A percentile compares a stretch with the other conserved stretches of the same genome.
These are phyloP conservation scores for Halocaridina rubra DNA, from an alignment of 2,888 invertebrate genomes.

Conservation along the genomic window DNA sequence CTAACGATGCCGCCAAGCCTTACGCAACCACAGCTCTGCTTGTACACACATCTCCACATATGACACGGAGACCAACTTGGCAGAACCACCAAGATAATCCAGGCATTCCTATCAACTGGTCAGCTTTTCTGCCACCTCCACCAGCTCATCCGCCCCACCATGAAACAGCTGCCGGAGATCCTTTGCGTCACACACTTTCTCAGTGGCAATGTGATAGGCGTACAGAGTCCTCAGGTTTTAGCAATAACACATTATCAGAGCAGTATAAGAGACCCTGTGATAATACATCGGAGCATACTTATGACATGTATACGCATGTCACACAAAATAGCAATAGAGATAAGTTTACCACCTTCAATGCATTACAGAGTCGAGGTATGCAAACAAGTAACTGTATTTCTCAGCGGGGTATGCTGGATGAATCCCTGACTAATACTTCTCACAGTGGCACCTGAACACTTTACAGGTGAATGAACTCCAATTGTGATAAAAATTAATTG, in stretches of 20 bases:
- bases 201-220: not conserved
- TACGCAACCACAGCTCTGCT: constrained; percentile 23
- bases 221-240: constrained; percentile 20
- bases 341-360: constrained; percentile 53
- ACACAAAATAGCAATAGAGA: constrained; percentile 9
- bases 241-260: constrained; percentile 25
- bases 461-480: not conserved
- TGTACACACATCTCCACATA: not conserved
- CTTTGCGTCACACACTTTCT: not conserved
- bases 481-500: too few relatives aligned
- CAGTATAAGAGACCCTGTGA: constrained; percentile 54
- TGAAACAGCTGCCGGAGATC: constrained; percentile 24
- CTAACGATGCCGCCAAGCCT: constrained; percentile 1
- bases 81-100: constrained; percentile 1
- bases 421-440: not conserved
- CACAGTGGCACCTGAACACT: not conserved
- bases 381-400: not conserved
- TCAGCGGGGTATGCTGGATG: not conserved
- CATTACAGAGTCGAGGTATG: constrained; percentile 36
- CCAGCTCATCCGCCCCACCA: constrained; percentile 27
- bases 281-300: constrained; percentile 51
- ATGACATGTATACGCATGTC: constrained; percentile 50
- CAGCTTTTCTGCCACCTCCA: constrained; percentile 38
- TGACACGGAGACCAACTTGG: not conserved
- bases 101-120: constrained; percentile 42